A percentile compares a stretch with the other conserved stretches of the same genome.
These are phyloP conservation scores for Ochropacha duplaris DNA, from an alignment of 2,888 invertebrate species.

Conservation along the genomic window DNA sequence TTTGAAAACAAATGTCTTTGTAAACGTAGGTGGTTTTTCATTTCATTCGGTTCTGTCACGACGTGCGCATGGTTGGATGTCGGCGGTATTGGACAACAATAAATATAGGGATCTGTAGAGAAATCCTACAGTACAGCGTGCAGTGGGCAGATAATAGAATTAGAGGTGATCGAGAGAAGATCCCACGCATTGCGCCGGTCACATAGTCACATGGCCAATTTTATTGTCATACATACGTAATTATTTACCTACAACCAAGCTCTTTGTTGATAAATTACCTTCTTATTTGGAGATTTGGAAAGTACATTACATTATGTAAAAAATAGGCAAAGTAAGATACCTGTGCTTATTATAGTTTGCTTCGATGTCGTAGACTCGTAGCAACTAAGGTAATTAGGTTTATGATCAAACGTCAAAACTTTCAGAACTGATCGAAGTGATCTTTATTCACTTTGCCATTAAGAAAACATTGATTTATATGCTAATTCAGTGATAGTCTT, in stretches of 20 bases:
- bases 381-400: no score
- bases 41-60: background rate
- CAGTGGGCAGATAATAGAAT: conserved; percentile 33
- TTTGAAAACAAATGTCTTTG: no score
- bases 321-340: background rate
- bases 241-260: background rate
- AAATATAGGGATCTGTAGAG: conserved; percentile 17
- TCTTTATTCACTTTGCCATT: no score
- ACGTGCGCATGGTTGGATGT: no score
- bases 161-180: conserved; percentile 20
- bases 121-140: conserved; percentile 22
- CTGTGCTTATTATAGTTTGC: no score
- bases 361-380: no score
- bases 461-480: no score
- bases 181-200: conserved; percentile 29
- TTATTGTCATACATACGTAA: background rate
- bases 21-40: no score
- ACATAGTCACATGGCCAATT: conserved; percentile 24
- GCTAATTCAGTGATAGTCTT: no score
- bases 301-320: background rate
- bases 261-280: background rate
- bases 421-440: no score
- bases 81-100: background rate
- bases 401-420: no score
- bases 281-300: background rate